phyloP scores from a whole-genome alignment of 2,888 invertebrate genomes.

The Meliscaeva auricollis region DNA sequence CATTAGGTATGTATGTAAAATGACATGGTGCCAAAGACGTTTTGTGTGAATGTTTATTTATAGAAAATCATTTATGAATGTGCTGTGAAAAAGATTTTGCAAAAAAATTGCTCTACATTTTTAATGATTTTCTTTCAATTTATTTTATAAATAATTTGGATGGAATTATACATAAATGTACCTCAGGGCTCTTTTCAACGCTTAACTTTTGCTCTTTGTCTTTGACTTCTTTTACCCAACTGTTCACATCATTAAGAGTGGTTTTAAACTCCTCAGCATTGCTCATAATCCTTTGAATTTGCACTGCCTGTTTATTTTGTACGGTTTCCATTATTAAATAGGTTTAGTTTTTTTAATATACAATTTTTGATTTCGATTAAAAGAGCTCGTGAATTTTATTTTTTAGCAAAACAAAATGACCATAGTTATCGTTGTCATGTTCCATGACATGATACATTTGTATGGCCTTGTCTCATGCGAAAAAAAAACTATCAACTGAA shows the following conservation, averaged over 20 bases:
- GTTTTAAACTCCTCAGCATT: conserved; percentile 80
- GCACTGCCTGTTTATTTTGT: conserved; percentile 42
- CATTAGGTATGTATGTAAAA: too few relatives aligned
- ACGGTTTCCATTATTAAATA: conserved; percentile 47
- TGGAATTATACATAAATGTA: conserved; percentile 14
- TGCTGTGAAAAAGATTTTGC: too few relatives aligned
- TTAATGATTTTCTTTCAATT: background rate
- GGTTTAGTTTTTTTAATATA: background rate
- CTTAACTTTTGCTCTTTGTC: conserved; percentile 80
- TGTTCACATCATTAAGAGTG: conserved; percentile 80
- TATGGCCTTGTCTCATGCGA: too few relatives aligned
- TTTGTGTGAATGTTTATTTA: too few relatives aligned
- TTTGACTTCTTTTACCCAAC: conserved; percentile 83
- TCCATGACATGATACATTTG: background rate
- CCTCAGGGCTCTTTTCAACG: conserved; percentile 14
- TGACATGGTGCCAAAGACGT: too few relatives aligned
- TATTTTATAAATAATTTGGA: background rate
- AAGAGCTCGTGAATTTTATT: conserved; percentile 19
- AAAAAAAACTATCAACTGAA: too few relatives aligned
- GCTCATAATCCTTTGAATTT: conserved; percentile 77
- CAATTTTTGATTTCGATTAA: background rate
- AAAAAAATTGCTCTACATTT: background rate
- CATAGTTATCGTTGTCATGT: conserved; percentile 65
- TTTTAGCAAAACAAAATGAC: conserved; percentile 46
- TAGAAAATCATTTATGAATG: too few relatives aligned